Evolutionary conservation across 2,797 vertebrate genomes (phyloP), one percentile per base, ranked within the genome.

Genomic region (Argya squamiceps): DNA sequence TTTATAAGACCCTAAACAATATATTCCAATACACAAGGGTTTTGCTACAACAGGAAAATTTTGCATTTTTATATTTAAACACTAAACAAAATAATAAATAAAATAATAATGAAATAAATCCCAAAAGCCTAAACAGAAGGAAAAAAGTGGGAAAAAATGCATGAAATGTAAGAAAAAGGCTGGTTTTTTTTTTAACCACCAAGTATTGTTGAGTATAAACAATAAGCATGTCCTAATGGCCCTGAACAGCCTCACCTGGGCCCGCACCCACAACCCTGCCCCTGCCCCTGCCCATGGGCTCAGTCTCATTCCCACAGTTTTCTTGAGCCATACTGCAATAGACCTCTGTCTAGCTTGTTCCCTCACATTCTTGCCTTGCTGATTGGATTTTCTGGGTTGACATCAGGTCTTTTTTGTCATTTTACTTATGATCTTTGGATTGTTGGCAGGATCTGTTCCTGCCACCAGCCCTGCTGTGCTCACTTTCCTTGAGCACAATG

Each of bases 161-260:
- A 47, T 5, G 4, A 12, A 50, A 32, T 1, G 1, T n/a, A 58
- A 76, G 19, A 62, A 87, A 73, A 47, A 30, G 1, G 1, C 1
- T 8, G 17, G 7, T 3, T 18, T 43, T 41, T 30, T 63, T 36
- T 30, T 27, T 21, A 11, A 67, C 36, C 36, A 19, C 4, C 4
- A 32, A 4, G 7, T 55, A 50, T 17, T 69, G 13, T n/a, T 11
- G 70, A 52, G 1, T 52, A 36, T 18, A 36, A 88, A 37, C 34
- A 56, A 26, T 26, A 17, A 69, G 13, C 3, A 2, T 3, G 29
- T 8, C 12, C 7, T 60, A 46, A 56, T 20, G 21, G 2, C 30
- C 14, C 34, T 70, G 24, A 56, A 52, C 8, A n/a, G 4, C 19
- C 26, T 78, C 56, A 65, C 19, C 5, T 30, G 34, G 29, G 78